These are phyloP conservation scores for Prosapia bicincta DNA, from an alignment of 2,888 invertebrate species.

Conservation along the genomic window DNA sequence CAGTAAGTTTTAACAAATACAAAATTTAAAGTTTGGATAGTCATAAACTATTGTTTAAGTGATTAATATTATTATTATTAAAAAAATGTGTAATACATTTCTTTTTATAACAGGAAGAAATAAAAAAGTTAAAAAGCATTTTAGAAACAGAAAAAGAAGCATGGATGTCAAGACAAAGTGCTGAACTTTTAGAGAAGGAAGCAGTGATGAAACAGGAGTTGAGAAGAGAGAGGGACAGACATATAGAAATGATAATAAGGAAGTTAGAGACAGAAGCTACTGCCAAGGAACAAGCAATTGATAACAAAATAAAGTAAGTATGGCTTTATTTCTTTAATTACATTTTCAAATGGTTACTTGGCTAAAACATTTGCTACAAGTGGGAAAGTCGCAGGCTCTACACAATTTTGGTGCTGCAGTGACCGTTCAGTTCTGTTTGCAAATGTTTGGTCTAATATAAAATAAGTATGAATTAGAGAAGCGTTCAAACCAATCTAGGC, in stretches of 20 bases:
- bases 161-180: conserved; percentile 61
- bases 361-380: conserved; percentile 16
- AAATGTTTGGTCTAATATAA: too few species aligned
- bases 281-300: conserved; percentile 60
- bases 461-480: too few species aligned
- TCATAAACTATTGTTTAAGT: neutral
- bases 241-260: conserved; percentile 71
- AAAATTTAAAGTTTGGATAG: too few species aligned
- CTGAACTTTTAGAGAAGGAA: conserved; percentile 62
- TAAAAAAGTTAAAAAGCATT: conserved; percentile 57
- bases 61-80: too few species aligned
- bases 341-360: conserved; percentile 21
- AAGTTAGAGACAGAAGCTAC: conserved; percentile 64
- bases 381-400: too few species aligned
- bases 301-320: conserved; percentile 49
- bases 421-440: too few species aligned
- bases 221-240: conserved; percentile 69
- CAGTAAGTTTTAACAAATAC: too few species aligned
- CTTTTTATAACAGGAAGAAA: conserved; percentile 49
- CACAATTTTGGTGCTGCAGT: too few species aligned
- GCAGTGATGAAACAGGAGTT: conserved; percentile 64
- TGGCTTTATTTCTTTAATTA: neutral
- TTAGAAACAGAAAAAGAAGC: conserved; percentile 59
- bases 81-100: neutral
- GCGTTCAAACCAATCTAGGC: too few species aligned